Evolutionary conservation across 2,888 invertebrate species (phyloP), one percentile per base, ranked within the genome.

Genomic region (Eupithecia dodoneata): DNA sequence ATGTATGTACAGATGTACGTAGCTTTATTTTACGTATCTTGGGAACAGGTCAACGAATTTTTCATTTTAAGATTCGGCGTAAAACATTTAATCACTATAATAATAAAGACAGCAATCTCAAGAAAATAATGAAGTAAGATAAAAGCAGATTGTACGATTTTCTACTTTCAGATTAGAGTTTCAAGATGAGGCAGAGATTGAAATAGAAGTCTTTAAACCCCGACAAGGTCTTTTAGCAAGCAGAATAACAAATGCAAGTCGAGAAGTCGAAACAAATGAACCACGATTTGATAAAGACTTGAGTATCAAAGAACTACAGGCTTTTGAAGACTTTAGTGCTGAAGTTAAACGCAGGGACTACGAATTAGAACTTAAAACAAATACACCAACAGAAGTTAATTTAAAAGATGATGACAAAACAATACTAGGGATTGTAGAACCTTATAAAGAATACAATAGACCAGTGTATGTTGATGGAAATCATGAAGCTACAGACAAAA

Each of bases 281-380:
- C 63, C 30, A 10, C 30, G 2, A 63, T 63, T 63, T 30, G 10
- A 63, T 63, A 3, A 63, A 63, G 12, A 4, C 4, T 9, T 63
- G 30, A 63, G 4, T 63, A 30, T 30, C 10, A 63, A 63, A 63
- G 63, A 63, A 63, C 63, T 63, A 10, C 30, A 63, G 30, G 63
- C 63, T 30, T 63, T 63, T 30, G 63, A 63, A 63, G 63, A 30
- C 30, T 63, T 63, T 30, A 63, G 63, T 63, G 63, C 63, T 63
- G 63, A 63, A 63, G 63, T 63, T 12, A 63, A 10, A 63, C 63
- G 63, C 63, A 63, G 4, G 30, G 63, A 63, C 63, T 18, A 18
- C 4, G 30, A 63, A 30, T 10, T 63, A 18, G 30, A 63, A 30
- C 10, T 30, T 63, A 63, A 63, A 63, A 63, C 63, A 63, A 63